These are phyloP conservation scores for Itoplectis maculator DNA, from an alignment of 2,888 invertebrate genomes.

Conservation along the genomic window DNA sequence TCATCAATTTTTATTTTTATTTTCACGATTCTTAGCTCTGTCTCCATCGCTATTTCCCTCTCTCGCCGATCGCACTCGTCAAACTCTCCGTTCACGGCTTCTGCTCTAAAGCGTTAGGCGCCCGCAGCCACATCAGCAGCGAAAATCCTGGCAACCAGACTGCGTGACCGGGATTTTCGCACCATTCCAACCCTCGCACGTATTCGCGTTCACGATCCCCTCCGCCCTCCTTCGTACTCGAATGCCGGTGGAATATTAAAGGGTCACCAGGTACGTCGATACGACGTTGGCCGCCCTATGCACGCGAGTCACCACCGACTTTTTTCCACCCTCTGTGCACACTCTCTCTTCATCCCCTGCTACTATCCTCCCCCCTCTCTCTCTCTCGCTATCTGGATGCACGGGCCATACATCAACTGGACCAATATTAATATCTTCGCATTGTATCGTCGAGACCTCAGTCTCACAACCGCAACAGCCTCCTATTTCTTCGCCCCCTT, in stretches of 20 bases:
- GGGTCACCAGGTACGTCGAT: conserved; percentile 67
- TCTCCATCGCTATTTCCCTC: background rate
- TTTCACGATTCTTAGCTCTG: background rate
- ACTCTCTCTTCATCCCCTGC: background rate
- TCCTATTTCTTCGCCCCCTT: conserved; percentile 10
- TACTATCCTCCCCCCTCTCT: conserved; percentile 34
- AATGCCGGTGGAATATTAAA: conserved; percentile 74
- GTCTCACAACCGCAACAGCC: conserved; percentile 37
- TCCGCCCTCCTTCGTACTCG: conserved; percentile 67
- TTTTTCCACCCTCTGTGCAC: background rate
- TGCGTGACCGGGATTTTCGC: conserved; percentile 51
- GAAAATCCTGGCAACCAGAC: conserved; percentile 38
- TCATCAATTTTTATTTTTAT: background rate
- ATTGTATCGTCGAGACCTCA: conserved; percentile 55
- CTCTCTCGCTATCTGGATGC: no score
- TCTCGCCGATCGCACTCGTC: background rate
- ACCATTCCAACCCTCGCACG: conserved; percentile 44
- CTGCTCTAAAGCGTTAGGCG: conserved; percentile 21
- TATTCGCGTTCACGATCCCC: conserved; percentile 53
- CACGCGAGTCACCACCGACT: conserved; percentile 17
- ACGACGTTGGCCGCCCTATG: conserved; percentile 59
- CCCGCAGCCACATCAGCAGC: conserved; percentile 1
- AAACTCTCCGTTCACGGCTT: background rate
- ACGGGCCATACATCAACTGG: conserved; percentile 69
- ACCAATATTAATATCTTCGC: conserved; percentile 73